Percentiles rank a stretch among this genome's conserved stretches.
Conservation (phyloP, 2,888 invertebrate species). For the Leptinotarsa rubiginosa region DNA sequence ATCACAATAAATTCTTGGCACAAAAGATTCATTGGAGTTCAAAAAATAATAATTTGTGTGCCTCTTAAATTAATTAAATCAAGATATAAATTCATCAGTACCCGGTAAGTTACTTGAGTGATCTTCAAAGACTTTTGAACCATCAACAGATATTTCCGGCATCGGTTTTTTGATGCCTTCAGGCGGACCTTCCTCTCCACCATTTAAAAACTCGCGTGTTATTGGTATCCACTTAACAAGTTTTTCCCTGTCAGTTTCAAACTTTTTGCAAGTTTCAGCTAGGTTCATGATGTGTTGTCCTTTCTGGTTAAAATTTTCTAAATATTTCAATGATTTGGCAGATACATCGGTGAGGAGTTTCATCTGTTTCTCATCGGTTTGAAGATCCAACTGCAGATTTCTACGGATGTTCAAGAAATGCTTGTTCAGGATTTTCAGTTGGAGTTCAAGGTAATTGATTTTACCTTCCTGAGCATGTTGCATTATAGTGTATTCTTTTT, state of each 20-base stretch:
- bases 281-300: conserved; percentile 69
- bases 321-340: conserved; percentile 65
- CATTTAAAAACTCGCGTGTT: not conserved
- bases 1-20: too few species aligned
- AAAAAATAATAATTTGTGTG: not conserved
- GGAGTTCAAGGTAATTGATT: conserved; percentile 50
- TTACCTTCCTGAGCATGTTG: conserved; percentile 46
- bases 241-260: conserved; percentile 70
- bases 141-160: not conserved
- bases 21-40: too few species aligned
- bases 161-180: not conserved
- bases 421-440: conserved; percentile 46
- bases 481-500: conserved; percentile 49
- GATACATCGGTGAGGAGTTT: conserved; percentile 59
- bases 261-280: conserved; percentile 70
- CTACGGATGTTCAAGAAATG: conserved; percentile 51
- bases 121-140: not conserved
- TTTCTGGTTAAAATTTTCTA: conserved; percentile 65
- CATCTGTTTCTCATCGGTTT: conserved; percentile 55
- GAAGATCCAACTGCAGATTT: conserved; percentile 52
- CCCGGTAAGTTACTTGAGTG: not conserved
- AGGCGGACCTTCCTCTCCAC: not conserved
- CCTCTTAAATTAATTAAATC: not conserved
- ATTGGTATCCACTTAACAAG: conserved; percentile 49
- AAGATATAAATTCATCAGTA: not conserved